Conservation (phyloP, 2,888 invertebrate genomes). For the Tuta absoluta region DNA sequence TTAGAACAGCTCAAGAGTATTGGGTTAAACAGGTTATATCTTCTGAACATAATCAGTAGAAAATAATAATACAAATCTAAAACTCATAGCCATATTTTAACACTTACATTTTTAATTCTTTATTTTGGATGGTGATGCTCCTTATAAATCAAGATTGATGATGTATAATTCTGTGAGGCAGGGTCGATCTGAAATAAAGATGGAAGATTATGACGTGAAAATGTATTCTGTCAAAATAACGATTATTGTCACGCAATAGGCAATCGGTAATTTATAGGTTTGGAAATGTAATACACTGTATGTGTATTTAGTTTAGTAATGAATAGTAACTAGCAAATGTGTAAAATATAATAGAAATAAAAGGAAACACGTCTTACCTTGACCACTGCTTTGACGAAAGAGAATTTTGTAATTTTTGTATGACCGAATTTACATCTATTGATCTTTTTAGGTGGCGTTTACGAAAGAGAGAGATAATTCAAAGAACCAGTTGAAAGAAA, state of each 20-base stretch:
- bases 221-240: neutral
- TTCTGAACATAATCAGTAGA: neutral
- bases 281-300: neutral
- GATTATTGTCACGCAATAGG: neutral
- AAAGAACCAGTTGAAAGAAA: neutral
- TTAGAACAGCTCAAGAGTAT: no score
- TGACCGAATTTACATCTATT: neutral
- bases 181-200: slow-evolving; percentile 65
- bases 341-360: neutral
- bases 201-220: slow-evolving; percentile 34
- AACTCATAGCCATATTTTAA: neutral
- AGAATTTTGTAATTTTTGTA: slow-evolving; percentile 34
- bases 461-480: slow-evolving; percentile 6
- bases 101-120: slow-evolving; percentile 64
- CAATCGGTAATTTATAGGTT: neutral
- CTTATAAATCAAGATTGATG: slow-evolving; percentile 51
- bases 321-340: neutral
- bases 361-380: slow-evolving; percentile 63
- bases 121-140: slow-evolving; percentile 52
- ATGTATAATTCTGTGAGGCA: slow-evolving; percentile 51
- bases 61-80: neutral
- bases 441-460: neutral
- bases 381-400: slow-evolving; percentile 69
- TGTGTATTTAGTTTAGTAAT: neutral
- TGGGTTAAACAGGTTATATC: no score